phyloP scores from a whole-genome alignment of 1,140 invertebrate genomes.

The Aporrectodea caliginosa region DNA sequence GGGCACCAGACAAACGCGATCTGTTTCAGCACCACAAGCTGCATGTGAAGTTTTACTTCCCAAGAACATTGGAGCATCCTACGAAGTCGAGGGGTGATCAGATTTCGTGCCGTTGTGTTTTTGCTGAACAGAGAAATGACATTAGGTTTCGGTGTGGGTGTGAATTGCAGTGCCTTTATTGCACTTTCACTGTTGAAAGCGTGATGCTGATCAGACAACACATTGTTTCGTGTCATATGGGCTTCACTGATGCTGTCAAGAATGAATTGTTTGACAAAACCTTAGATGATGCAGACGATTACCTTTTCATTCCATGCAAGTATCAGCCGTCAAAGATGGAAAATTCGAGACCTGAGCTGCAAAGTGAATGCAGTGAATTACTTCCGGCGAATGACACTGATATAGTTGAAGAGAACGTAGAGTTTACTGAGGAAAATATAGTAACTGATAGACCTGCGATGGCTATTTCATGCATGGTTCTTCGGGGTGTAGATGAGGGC shows the following conservation, averaged over 20 bases:
- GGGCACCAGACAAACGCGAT: slow-evolving; percentile 73
- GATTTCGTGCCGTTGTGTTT: slow-evolving; percentile 3
- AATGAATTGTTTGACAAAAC: not conserved
- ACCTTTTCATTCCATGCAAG: slow-evolving; percentile 5
- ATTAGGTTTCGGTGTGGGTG: not conserved
- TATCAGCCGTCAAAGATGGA: not conserved
- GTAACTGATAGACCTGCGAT: too few species aligned
- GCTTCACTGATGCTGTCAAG: slow-evolving; percentile 9
- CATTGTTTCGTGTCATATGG: slow-evolving; percentile 11
- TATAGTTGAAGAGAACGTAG: too few species aligned
- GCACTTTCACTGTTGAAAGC: not conserved
- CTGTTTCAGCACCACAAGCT: slow-evolving; percentile 70
- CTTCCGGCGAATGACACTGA: too few species aligned
- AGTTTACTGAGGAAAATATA: too few species aligned
- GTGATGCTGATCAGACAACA: slow-evolving; percentile 4
- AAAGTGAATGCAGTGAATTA: too few species aligned
- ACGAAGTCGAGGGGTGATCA: not conserved
- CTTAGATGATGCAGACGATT: slow-evolving; percentile 13
- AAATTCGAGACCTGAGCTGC: too few species aligned
- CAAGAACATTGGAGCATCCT: not conserved
- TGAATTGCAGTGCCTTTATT: not conserved
- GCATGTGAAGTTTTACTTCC: not conserved
- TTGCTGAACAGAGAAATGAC: not conserved
- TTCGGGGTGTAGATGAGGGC: too few species aligned
- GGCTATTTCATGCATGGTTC: too few species aligned